phyloP scores from a whole-genome alignment of 2,888 invertebrate species.

The Ischnura elegans region DNA sequence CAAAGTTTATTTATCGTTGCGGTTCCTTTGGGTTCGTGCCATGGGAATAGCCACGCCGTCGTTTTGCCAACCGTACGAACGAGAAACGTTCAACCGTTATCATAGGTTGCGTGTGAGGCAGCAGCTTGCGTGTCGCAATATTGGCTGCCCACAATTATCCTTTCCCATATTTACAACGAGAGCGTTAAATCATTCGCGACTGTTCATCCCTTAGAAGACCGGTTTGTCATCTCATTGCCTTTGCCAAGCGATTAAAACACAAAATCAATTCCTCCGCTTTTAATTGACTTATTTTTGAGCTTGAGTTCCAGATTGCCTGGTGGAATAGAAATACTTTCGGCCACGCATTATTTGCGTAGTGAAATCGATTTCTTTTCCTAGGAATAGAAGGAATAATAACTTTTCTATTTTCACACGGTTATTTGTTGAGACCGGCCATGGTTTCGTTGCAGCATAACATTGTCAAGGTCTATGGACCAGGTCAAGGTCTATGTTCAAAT shows the following conservation, averaged over 20 bases:
- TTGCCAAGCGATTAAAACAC: background rate
- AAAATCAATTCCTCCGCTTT: background rate
- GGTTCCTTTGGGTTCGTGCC: background rate
- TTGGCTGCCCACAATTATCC: background rate
- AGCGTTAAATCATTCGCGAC: background rate
- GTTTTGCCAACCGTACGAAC: background rate
- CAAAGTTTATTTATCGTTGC: background rate
- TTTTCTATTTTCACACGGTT: too few species aligned
- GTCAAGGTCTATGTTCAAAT: too few species aligned
- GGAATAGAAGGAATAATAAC: too few species aligned
- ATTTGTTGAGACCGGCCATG: too few species aligned
- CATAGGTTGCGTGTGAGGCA: background rate
- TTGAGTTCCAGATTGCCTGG: too few species aligned
- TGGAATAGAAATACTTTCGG: too few species aligned
- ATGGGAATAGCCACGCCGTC: background rate
- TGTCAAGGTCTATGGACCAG: too few species aligned
- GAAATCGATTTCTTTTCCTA: too few species aligned
- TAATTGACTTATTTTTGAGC: background rate
- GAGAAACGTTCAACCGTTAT: background rate
- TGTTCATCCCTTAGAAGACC: background rate
- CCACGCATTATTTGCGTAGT: too few species aligned
- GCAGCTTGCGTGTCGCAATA: background rate
- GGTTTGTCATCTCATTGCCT: background rate
- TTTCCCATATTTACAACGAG: background rate
- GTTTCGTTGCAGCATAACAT: too few species aligned